Evolutionary conservation across 2,113 vertebrate species (phyloP), one percentile per base, ranked within the genome.

Genomic region (Urocitellus parryii): DNA sequence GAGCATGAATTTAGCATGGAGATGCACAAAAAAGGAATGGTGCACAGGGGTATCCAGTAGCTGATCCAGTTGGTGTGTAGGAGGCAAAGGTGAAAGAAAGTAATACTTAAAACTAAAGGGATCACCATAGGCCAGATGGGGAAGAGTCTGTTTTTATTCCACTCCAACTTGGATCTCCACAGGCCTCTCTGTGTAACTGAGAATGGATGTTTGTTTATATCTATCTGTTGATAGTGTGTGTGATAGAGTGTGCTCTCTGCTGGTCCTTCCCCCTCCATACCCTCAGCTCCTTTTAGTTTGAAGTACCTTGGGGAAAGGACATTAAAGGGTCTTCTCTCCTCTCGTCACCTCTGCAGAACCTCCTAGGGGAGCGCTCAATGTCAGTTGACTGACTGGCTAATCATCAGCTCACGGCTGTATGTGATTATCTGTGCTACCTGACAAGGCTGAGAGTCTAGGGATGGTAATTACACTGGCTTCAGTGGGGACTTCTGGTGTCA

Each of bases 381-480:
- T 85, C 86, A 45, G 32, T 37, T 91, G 73, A 94, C 91, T 81
- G 88, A 63, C 81, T 79, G 70, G 42, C 34, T 87, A 86, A 86
- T 93, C 86, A 34, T 53, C 65, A 25, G 51, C 87, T 18, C 63
- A 27, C 6, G 24, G 90, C 32, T 61, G n/a, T 67, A 77, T 94
- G 77, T 96, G 89, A 90, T 97, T 93, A 93, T 96, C 82, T 95
- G 37, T 48, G 91, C 78, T 86, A 70, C 79, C 90, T 97, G 93
- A 84, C 45, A 68, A 94, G 83, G 93, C 89, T 5, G 0, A 5
- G 29, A 67, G 87, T 89, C 95, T 42, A 37, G 76, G 39, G 37
- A 56, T 91, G 56, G 32, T 90, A 94, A 96, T 96, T 96, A 95
- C 83, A 39, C 32, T n/a, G 32, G 78, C 0, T 0, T 95, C 92